Percentiles rank a stretch among this genome's conserved stretches.
Evolutionary conservation across 2,888 invertebrate genomes (phyloP).

Genomic region (Clitarchus hookeri): DNA sequence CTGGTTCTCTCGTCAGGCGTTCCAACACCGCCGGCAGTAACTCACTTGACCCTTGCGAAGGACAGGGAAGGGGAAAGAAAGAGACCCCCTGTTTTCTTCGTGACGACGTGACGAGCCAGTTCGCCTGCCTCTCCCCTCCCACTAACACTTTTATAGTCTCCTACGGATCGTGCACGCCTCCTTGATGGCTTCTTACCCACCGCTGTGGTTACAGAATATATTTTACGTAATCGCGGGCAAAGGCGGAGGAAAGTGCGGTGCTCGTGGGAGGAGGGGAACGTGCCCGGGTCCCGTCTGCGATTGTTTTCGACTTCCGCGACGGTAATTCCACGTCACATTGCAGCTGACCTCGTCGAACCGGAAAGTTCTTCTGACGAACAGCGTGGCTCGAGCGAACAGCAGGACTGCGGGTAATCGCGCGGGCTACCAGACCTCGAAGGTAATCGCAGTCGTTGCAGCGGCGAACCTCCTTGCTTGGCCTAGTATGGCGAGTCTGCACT

Average conservation of each 20-base stretch:
- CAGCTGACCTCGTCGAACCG: no score
- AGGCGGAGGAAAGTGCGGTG: neutral
- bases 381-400: no score
- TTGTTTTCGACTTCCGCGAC: no score
- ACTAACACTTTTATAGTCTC: neutral
- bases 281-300: neutral
- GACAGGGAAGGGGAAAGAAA: neutral
- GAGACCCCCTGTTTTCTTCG: neutral
- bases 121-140: neutral
- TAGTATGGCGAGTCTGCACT: no score
- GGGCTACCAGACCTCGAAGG: no score
- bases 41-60: neutral
- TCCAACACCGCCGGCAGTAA: neutral
- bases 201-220: neutral
- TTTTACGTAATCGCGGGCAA: conserved; percentile 2
- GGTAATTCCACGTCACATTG: no score
- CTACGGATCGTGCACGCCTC: neutral
- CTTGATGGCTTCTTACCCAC: neutral
- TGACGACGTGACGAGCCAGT: conserved; percentile 14
- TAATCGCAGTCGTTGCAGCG: no score
- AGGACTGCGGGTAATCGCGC: no score
- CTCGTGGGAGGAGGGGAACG: neutral
- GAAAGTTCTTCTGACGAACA: no score
- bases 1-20: no score
- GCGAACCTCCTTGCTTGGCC: no score